Evolutionary conservation across 2,113 vertebrate species (phyloP).

Genomic region (Oryctolagus cuniculus): DNA sequence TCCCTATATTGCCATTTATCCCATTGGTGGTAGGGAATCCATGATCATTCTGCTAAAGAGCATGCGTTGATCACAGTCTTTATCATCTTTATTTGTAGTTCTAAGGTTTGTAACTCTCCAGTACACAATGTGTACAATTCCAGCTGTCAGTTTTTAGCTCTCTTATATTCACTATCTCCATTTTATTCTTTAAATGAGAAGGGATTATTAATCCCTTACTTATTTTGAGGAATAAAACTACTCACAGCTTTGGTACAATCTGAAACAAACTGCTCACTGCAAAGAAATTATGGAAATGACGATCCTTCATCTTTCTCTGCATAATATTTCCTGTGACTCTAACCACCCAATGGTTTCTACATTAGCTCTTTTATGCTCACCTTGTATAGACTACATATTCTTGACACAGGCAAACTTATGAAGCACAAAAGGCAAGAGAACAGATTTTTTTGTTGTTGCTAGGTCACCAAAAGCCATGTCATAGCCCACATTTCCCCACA

Average conservation of each 20-base stretch:
- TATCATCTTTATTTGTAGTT: conserved; percentile 5
- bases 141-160: neutral
- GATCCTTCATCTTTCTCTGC: neutral
- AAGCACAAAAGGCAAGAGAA: neutral
- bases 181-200: neutral
- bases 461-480: neutral
- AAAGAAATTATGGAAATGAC: neutral
- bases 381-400: neutral
- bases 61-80: neutral
- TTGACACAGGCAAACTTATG: conserved; percentile 3
- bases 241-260: neutral
- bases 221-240: neutral
- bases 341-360: neutral
- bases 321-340: neutral
- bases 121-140: neutral
- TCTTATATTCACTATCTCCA: neutral
- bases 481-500: neutral
- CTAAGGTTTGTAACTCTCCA: neutral
- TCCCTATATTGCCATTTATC: neutral
- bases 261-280: neutral
- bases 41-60: neutral
- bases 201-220: neutral
- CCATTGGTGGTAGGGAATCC: neutral
- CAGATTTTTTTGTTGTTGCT: neutral
- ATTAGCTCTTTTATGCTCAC: neutral